These are phyloP conservation scores for Argopecten irradians DNA, from an alignment of 1,140 invertebrate species.

Conservation along the genomic window DNA sequence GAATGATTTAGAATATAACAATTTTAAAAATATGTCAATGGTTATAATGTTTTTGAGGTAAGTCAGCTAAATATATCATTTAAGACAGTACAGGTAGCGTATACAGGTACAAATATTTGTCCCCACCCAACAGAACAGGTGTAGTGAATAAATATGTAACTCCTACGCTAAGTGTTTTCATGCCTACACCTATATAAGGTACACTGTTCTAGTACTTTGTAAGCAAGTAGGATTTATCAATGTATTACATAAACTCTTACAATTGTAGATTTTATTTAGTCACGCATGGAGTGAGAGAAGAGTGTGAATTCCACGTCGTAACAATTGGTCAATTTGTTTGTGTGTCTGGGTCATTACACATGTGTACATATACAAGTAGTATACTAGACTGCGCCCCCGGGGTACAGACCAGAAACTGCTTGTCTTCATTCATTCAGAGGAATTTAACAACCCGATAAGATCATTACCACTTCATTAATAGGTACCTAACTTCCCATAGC, in stretches of 20 bases:
- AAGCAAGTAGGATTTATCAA: neutral
- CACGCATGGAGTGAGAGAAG: neutral
- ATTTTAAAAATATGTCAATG: too few species aligned
- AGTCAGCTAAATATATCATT: too few species aligned
- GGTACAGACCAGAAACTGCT: neutral
- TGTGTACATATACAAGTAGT: neutral
- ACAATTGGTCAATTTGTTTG: slow-evolving; percentile 9
- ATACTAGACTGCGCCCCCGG: neutral
- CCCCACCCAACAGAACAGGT: neutral
- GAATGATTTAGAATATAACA: too few species aligned
- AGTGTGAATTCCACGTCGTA: neutral
- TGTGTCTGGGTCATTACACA: neutral
- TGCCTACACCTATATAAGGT: neutral
- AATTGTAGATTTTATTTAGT: neutral
- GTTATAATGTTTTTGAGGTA: too few species aligned
- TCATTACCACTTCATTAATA: slow-evolving; percentile 16
- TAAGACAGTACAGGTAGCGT: neutral
- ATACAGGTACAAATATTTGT: neutral
- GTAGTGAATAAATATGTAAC: neutral
- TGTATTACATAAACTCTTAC: neutral
- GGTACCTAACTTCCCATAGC: neutral
- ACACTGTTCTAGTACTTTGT: neutral
- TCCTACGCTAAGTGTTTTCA: neutral
- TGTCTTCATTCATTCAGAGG: neutral
- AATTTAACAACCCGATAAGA: neutral